Evolutionary conservation across 2,113 vertebrate species (phyloP).

Genomic region (Brienomyrus longianalis): DNA sequence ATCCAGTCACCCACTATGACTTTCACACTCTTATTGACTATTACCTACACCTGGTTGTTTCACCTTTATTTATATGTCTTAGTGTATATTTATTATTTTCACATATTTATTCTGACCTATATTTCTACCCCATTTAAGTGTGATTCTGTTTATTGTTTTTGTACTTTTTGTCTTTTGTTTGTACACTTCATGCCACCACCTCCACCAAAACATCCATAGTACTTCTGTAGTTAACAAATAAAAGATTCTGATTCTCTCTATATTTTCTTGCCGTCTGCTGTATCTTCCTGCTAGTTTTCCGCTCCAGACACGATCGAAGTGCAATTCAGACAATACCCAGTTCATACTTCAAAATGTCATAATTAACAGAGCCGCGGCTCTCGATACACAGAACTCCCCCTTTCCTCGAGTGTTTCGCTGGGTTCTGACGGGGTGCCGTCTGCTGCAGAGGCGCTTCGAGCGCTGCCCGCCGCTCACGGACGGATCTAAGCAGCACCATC

Average conservation of each 20-base stretch:
- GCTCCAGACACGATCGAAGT: not conserved
- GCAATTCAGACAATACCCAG: not conserved
- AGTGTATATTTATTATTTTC: not conserved
- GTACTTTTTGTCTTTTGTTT: not conserved
- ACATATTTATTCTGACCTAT: not conserved
- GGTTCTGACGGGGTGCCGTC: not conserved
- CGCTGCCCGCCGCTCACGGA: slow-evolving; percentile 5
- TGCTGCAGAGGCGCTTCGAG: not conserved
- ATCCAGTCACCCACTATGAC: not conserved
- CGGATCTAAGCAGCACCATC: slow-evolving; percentile 55
- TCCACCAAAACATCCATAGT: not conserved
- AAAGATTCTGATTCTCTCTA: not conserved
- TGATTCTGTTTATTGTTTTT: not conserved
- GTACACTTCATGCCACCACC: not conserved
- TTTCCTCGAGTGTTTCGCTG: not conserved
- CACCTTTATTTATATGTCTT: not conserved
- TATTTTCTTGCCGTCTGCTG: not conserved
- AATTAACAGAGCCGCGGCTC: not conserved
- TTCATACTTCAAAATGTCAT: not conserved
- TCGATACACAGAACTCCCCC: not conserved
- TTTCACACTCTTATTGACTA: not conserved
- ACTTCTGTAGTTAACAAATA: not conserved
- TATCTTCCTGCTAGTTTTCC: not conserved
- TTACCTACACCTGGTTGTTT: not conserved
- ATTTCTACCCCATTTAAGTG: not conserved